Percentiles rank a stretch among this genome's conserved stretches.
Evolutionary conservation across 1,140 invertebrate genomes (phyloP).

Genomic region (Calliopsis andreniformis): DNA sequence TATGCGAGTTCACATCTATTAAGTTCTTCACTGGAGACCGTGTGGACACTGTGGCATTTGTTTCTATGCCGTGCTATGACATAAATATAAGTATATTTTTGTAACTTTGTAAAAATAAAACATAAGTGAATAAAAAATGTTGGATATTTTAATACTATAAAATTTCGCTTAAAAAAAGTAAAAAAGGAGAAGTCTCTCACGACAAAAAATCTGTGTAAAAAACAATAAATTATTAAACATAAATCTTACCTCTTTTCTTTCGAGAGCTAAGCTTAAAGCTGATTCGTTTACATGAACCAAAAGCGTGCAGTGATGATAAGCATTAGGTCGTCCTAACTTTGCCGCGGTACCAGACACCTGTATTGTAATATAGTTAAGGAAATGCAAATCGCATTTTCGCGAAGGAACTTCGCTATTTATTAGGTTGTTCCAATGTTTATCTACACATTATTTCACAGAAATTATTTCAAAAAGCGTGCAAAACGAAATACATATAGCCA

Average conservation of each 20-base stretch:
- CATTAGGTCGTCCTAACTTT: slow-evolving; percentile 91
- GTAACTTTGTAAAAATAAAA: neutral
- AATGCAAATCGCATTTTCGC: slow-evolving; percentile 3
- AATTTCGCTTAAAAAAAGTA: too few species aligned
- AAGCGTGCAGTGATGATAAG: slow-evolving; percentile 97
- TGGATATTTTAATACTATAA: too few species aligned
- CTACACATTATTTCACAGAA: neutral
- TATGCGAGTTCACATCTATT: slow-evolving; percentile 85
- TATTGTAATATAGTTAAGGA: slow-evolving; percentile 38
- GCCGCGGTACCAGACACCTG: slow-evolving; percentile 96
- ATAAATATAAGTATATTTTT: slow-evolving; percentile 3
- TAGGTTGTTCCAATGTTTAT: slow-evolving; percentile 24
- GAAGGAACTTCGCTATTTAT: neutral
- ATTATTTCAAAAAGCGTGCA: neutral
- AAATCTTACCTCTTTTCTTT: slow-evolving; percentile 84
- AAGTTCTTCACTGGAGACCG: slow-evolving; percentile 91
- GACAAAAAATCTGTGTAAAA: slow-evolving; percentile 1
- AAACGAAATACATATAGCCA: neutral
- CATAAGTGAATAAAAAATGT: too few species aligned
- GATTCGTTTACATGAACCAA: slow-evolving; percentile 91
- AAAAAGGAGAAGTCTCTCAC: too few species aligned
- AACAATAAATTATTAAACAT: neutral
- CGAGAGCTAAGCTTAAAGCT: slow-evolving; percentile 85
- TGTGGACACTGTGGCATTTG: slow-evolving; percentile 91
- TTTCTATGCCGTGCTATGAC: slow-evolving; percentile 83